Base-by-base conservation (phyloP, 1,140 invertebrate species). In the Diorhabda elongata region DNA sequence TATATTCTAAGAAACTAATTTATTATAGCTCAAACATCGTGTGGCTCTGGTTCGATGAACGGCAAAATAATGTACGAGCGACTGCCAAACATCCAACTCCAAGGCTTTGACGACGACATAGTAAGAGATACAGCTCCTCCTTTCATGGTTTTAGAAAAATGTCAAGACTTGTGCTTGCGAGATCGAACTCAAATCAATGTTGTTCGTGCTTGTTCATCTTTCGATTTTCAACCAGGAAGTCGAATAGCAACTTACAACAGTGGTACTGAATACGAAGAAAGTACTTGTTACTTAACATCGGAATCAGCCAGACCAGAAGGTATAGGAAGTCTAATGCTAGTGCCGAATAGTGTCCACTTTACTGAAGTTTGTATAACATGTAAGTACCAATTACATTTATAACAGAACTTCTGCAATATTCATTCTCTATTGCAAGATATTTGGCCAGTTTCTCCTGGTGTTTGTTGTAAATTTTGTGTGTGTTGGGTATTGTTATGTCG, bases 201-300 rank as follows among this genome's bases (percentile, higher is more conserved):
- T 76, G 84, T 94, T 57, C 85, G 91, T 66, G 86, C 89, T 2
- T 96, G 94, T 79, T 90, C 90, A 47, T 94, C 92, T 42, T 94
- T 96, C 68, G 93, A 96, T 81, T 96, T 96, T 77, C 91, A 94
- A 80, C 93, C 94, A 0, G 94, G 94, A 58, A 91, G 88, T 76
- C 84, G 92, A 41, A 92, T 93, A 69, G 90, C 90, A 42, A 91
- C 91, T 0, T 93, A 90, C 77, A 92, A 90, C 65, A 90, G 90
- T 2, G 89, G 89, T 62, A 88, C 91, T 0, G 92, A 95, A 76
- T 96, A 95, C 76, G 93, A 95, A 78, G 92, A 95, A 78, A 95
- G 92, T 6, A 91, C 89, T n/a, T 96, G 94, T 78, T 93, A 93
- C 79, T 79, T 96, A 65, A 94, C 93, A 5, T 84, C 90, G 6